Percentiles rank a stretch among this genome's conserved stretches.
These are phyloP conservation scores for Oxyura jamaicensis DNA, from an alignment of 2,113 vertebrate genomes.

Conservation along the genomic window DNA sequence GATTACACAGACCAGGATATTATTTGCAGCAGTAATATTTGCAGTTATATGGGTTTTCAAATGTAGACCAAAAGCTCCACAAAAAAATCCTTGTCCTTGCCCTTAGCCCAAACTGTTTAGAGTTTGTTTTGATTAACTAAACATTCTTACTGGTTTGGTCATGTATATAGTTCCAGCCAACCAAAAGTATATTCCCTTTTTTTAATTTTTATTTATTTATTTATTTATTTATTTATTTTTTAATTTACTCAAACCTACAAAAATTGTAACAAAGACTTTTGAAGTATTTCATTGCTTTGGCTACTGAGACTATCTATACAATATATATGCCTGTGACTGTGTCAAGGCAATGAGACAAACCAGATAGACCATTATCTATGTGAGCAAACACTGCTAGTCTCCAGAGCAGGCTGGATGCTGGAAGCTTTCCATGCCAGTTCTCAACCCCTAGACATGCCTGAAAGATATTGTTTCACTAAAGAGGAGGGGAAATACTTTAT, in stretches of 20 bases:
- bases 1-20: background rate
- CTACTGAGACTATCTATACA: background rate
- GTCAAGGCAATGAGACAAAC: background rate
- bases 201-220: too few relatives aligned
- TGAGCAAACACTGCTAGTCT: accelerated
- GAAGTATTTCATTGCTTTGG: background rate
- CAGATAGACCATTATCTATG: accelerated
- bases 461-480: background rate
- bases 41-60: background rate
- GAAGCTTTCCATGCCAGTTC: background rate
- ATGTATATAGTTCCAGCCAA: background rate
- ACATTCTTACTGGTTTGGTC: background rate
- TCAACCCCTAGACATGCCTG: background rate
- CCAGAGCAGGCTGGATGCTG: background rate
- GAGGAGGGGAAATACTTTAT: background rate
- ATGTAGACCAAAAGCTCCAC: background rate
- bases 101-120: background rate
- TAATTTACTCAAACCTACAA: background rate
- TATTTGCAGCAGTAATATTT: background rate
- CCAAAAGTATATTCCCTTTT: background rate
- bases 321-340: background rate
- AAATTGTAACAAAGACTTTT: background rate
- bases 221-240: too few relatives aligned
- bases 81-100: background rate
- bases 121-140: background rate